These are phyloP conservation scores for Verasper variegatus DNA, from an alignment of 2,113 vertebrate genomes.

Conservation along the genomic window DNA sequence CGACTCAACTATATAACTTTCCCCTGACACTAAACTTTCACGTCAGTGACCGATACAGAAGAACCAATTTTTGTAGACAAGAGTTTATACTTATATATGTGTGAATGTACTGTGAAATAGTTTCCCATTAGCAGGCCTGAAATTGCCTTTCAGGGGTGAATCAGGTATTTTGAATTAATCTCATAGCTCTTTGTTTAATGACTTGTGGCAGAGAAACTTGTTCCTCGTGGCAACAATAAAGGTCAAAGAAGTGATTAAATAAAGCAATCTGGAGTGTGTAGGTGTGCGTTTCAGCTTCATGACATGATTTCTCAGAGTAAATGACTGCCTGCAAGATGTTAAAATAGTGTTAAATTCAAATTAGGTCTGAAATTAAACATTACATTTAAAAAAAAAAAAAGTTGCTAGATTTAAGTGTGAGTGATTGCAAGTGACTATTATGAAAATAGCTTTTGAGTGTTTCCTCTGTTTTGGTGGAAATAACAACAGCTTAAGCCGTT, in stretches of 20 bases:
- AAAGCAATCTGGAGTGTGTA: not conserved
- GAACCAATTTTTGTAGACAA: not conserved
- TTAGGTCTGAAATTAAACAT: not conserved
- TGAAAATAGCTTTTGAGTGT: too few relatives aligned
- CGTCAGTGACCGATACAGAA: not conserved
- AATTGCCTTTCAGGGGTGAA: not conserved
- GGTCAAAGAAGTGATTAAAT: slow-evolving; percentile 16
- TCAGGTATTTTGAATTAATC: not conserved
- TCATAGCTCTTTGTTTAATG: slow-evolving; percentile 8
- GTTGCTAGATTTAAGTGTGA: too few relatives aligned
- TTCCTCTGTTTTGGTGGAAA: not conserved
- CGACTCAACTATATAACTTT: not conserved
- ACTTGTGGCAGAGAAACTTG: not conserved
- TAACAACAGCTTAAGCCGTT: not conserved
- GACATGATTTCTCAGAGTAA: not conserved
- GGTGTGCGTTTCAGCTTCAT: not conserved
- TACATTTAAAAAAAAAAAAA: not conserved
- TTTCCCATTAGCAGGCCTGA: not conserved
- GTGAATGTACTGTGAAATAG: not conserved
- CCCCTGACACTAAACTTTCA: not conserved
- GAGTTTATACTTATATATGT: not conserved
- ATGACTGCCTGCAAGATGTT: not conserved
- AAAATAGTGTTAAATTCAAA: not conserved
- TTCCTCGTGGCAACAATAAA: not conserved
- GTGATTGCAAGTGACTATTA: too few relatives aligned